Evolutionary conservation across 2,797 vertebrate genomes (phyloP).

Genomic region (Pogoniulus pusillus): DNA sequence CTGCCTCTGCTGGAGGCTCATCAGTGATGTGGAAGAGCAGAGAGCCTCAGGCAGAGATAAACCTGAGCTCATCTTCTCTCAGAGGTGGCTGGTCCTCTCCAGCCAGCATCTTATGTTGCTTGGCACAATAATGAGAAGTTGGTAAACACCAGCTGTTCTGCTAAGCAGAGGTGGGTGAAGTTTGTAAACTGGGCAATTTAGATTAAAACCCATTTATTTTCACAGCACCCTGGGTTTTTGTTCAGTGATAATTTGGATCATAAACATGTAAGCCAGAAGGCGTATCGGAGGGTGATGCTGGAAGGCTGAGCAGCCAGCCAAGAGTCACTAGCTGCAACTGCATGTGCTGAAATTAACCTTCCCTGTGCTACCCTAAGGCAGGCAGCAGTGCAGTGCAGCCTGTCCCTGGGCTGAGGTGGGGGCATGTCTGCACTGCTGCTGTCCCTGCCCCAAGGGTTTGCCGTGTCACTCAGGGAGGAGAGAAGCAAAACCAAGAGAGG

Average conservation of each 20-base stretch:
- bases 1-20: neutral
- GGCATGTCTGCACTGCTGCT: neutral
- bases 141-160: conserved; percentile 65
- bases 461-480: neutral
- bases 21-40: neutral
- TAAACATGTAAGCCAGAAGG: conserved; percentile 37
- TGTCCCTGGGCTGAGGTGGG: neutral
- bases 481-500: neutral
- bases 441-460: neutral
- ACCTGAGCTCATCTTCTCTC: neutral
- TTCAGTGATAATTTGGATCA: conserved; percentile 28
- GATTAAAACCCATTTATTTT: conserved; percentile 52
- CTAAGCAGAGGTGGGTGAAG: conserved; percentile 19
- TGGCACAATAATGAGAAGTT: conserved; percentile 16
- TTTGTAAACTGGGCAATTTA: conserved; percentile 46
- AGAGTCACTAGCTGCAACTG: neutral
- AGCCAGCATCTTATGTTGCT: conserved; percentile 1
- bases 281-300: neutral
- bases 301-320: neutral
- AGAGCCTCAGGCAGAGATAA: neutral
- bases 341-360: neutral
- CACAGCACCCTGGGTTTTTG: conserved; percentile 3
- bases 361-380: neutral
- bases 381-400: neutral
- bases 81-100: neutral